Evolutionary conservation across 2,888 invertebrate species (phyloP).

Genomic region (Diarsia mendica): DNA sequence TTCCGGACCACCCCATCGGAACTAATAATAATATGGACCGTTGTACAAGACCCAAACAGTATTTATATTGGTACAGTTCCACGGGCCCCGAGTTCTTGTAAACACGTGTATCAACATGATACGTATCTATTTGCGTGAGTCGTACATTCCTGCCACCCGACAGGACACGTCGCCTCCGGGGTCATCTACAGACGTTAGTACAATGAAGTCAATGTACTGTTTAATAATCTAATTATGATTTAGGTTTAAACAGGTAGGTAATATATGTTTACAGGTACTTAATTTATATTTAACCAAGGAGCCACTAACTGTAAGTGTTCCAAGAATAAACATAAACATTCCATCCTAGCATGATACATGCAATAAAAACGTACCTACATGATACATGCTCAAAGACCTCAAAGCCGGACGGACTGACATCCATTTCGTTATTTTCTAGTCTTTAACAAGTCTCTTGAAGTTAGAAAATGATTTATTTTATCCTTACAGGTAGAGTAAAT

Average conservation of each 20-base stretch:
- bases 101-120: constrained; percentile 26
- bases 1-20: too few relatives aligned
- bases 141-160: constrained; percentile 15
- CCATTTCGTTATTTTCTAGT: not conserved
- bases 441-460: not conserved
- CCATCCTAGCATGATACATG: not conserved
- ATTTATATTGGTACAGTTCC: not conserved
- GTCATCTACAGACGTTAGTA: constrained; percentile 16
- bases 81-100: too few relatives aligned
- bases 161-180: constrained; percentile 17
- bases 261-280: too few relatives aligned
- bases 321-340: not conserved
- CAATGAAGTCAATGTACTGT: constrained; percentile 1
- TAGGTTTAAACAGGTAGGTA: not conserved
- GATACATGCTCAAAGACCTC: too few relatives aligned
- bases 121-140: constrained; percentile 20
- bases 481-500: constrained; percentile 6
- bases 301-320: not conserved
- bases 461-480: constrained; percentile 31
- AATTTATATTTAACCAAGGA: not conserved
- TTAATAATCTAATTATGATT: not conserved
- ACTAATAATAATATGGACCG: not conserved
- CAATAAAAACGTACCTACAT: too few relatives aligned
- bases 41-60: not conserved
- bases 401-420: too few relatives aligned